Conservation (phyloP, 2,113 vertebrate species). For the Urocolius indicus region DNA sequence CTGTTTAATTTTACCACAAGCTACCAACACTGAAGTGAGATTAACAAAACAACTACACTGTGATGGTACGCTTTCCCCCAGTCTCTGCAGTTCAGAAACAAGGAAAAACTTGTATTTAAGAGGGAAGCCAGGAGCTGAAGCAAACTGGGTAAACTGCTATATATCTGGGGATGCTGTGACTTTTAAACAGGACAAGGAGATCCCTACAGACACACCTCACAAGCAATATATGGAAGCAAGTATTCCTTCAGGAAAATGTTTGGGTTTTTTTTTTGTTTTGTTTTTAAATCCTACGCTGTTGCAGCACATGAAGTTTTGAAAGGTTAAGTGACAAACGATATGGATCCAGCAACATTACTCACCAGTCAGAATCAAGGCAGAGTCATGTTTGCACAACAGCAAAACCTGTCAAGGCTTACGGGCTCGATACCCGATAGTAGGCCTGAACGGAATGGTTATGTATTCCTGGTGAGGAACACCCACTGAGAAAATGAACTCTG, state of each 20-base stretch:
- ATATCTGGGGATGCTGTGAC: background rate
- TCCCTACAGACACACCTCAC: constrained; percentile 16
- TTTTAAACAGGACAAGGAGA: constrained; percentile 32
- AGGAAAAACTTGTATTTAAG: background rate
- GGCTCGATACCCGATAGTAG: background rate
- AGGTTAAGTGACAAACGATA: constrained; percentile 65
- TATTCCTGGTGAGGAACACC: background rate
- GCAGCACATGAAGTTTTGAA: constrained; percentile 15
- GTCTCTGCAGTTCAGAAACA: background rate
- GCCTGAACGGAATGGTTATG: background rate
- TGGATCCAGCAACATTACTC: constrained; percentile 65
- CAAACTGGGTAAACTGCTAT: background rate
- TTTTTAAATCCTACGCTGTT: background rate
- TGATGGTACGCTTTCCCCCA: background rate
- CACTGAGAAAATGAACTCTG: background rate
- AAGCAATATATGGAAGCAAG: constrained; percentile 27
- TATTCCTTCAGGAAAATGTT: constrained; percentile 41
- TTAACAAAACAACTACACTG: background rate
- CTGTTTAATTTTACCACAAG: constrained; percentile 14
- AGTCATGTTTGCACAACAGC: constrained; percentile 25
- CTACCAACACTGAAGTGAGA: background rate
- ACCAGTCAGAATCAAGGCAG: constrained; percentile 65
- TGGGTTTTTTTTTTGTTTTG: no score
- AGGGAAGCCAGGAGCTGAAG: background rate
- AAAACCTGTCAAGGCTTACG: constrained; percentile 9